Conservation (phyloP, 2,888 invertebrate genomes). For the Leptinotarsa rubiginosa region DNA sequence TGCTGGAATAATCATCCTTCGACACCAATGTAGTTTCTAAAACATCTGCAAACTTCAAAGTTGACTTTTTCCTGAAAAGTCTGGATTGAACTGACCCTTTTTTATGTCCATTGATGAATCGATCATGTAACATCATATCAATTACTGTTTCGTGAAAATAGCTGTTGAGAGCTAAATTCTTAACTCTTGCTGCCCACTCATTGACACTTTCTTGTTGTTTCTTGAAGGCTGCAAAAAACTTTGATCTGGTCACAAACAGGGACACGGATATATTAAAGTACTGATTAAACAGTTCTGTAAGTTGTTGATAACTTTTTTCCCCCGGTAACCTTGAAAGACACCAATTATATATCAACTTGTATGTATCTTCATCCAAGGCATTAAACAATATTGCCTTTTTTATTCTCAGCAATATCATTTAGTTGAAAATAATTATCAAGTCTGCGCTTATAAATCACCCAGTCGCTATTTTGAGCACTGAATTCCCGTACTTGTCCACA, state of each 20-base stretch:
- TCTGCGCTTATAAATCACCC: too few relatives aligned
- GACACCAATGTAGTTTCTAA: slow-evolving; percentile 22
- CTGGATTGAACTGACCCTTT: slow-evolving; percentile 23
- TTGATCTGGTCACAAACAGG: slow-evolving; percentile 20
- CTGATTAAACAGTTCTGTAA: slow-evolving; percentile 21
- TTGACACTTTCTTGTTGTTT: slow-evolving; percentile 26
- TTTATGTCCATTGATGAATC: slow-evolving; percentile 29
- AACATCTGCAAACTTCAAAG: slow-evolving; percentile 23
- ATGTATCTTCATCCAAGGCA: slow-evolving; percentile 23
- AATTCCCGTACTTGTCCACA: too few relatives aligned
- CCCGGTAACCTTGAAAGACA: slow-evolving; percentile 19
- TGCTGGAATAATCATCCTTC: slow-evolving; percentile 13
- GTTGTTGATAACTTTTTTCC: slow-evolving; percentile 26
- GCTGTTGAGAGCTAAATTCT: slow-evolving; percentile 18
- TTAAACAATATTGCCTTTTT: slow-evolving; percentile 17
- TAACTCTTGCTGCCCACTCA: slow-evolving; percentile 15
- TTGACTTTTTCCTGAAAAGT: slow-evolving; percentile 29
- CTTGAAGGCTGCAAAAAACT: slow-evolving; percentile 22
- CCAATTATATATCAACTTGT: slow-evolving; percentile 27
- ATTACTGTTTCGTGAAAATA: slow-evolving; percentile 25
- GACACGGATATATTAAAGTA: slow-evolving; percentile 25
- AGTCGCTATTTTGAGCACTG: too few relatives aligned
- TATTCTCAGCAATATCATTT: too few relatives aligned
- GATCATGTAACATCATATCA: slow-evolving; percentile 30
- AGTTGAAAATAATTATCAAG: too few relatives aligned